Base-by-base conservation (phyloP, 1,140 invertebrate genomes). In the Meloidogyne floridensis region DNA sequence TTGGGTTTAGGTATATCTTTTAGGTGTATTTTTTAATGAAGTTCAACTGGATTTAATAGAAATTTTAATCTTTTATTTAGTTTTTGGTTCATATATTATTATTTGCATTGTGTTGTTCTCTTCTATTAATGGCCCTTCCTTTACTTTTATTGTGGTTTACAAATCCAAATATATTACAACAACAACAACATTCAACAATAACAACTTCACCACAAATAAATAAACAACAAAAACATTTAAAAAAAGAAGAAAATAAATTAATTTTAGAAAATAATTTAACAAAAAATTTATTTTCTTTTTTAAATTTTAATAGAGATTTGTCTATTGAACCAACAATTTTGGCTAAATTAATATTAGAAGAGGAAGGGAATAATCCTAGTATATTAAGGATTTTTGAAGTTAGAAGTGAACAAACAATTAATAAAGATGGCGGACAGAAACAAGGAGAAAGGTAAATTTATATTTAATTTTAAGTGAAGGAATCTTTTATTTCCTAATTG, bases 41-140 rank as follows among this genome's bases (percentile, higher is more conserved):
- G 32, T 32, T 32, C 32, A 32, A 32, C 32, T 32, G 32, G 32
- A 32, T 32, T 32, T 32, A 32, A 32, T 32, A 32, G 32, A 32
- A 32, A 32, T 32, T 32, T 32, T 32, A 32, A 32, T 32, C 32
- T 32, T 32, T 32, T 32, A 32, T 59, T 59, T n/a, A 65, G 59
- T 65, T 65, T 65, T 65, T 65, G n/a, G n/a, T 65, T 65, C 59
- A 65, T 65, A 65, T 65, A 65, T 65, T 65, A 65, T n/a, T 65
- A n/a, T 65, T 65, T 65, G 59, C 59, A n/a, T 65, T 65, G n/a
- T 65, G 15, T 65, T 65, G 15, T 65, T 65, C 59, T 65, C 10
- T 65, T n/a, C 15, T 65, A n/a, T 65, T 65, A 65, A 65, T 65
- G 59, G 59, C 59, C 1, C 59, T 65, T 65, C 59, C 59, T 65